A percentile compares a stretch with the other conserved stretches of the same genome.
These are phyloP conservation scores for Silurus lanzhouensis DNA, from an alignment of 2,797 vertebrate species.

Conservation along the genomic window DNA sequence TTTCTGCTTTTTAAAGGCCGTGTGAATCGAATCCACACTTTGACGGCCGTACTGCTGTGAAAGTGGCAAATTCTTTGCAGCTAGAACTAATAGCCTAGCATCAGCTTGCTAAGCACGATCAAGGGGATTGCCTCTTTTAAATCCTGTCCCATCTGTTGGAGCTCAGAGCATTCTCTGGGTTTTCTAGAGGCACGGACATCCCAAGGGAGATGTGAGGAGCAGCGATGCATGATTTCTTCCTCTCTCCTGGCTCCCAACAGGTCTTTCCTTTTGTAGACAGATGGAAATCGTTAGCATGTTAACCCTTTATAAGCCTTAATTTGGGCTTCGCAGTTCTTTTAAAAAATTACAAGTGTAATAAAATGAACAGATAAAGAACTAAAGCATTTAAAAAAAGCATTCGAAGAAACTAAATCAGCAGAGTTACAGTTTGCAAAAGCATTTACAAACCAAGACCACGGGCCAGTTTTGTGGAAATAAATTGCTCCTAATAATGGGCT, in stretches of 20 bases:
- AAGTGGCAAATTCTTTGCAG: conserved; percentile 24
- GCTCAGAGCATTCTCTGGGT: conserved; percentile 23
- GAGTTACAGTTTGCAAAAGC: conserved; percentile 7
- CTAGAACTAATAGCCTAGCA: conserved; percentile 32
- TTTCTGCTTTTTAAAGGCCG: background rate
- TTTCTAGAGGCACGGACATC: conserved; percentile 20
- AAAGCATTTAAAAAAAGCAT: background rate
- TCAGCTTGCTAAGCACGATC: conserved; percentile 43
- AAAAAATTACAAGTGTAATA: background rate
- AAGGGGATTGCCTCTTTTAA: conserved; percentile 32
- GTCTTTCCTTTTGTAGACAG: conserved; percentile 31
- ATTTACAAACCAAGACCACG: background rate
- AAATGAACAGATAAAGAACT: conserved; percentile 5
- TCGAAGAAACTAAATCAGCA: conserved; percentile 11
- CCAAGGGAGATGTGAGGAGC: conserved; percentile 26
- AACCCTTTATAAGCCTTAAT: background rate
- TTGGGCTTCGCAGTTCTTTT: background rate
- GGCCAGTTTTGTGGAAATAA: conserved; percentile 1
- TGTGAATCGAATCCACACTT: background rate
- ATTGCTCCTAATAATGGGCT: background rate
- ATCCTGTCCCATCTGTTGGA: conserved; percentile 31
- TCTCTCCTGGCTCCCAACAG: conserved; percentile 11
- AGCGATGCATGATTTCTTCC: conserved; percentile 16
- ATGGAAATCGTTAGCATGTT: conserved; percentile 3
- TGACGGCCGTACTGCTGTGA: conserved; percentile 32